phyloP scores from a whole-genome alignment of 1,140 invertebrate species.

The Goniozus legneri region DNA sequence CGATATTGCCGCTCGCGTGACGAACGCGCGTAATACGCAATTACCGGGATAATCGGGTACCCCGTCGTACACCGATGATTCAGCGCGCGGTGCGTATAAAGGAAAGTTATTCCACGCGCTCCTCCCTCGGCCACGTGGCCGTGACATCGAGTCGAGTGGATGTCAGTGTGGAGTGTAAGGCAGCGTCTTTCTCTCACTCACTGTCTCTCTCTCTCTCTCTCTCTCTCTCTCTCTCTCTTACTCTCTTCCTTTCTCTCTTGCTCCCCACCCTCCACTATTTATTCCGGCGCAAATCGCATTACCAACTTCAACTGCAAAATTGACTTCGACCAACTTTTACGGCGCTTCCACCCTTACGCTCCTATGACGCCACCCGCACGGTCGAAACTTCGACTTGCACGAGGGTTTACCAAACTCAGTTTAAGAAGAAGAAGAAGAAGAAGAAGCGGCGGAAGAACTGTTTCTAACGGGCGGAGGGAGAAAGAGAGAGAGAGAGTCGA shows the following conservation, averaged over 20 bases:
- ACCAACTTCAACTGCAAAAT: constrained; percentile 55
- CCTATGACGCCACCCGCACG: constrained; percentile 38
- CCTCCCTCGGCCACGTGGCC: constrained; percentile 14
- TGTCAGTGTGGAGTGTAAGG: constrained; percentile 15
- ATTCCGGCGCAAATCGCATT: constrained; percentile 55
- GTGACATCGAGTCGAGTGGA: constrained; percentile 20
- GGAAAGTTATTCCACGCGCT: not conserved
- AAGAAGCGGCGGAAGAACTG: constrained; percentile 1
- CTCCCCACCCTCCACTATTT: constrained; percentile 43
- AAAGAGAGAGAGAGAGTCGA: not conserved
- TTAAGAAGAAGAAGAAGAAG: constrained; percentile 39
- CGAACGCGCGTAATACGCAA: too few species aligned
- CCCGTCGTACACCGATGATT: too few species aligned
- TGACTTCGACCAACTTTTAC: constrained; percentile 54
- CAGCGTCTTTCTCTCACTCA: not conserved
- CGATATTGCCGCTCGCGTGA: too few species aligned
- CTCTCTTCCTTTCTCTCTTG: constrained; percentile 11
- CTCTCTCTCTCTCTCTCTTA: constrained; percentile 5
- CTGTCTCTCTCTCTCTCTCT: not conserved
- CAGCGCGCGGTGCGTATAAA: not conserved
- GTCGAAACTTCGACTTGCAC: constrained; percentile 49
- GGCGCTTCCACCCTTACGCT: constrained; percentile 39
- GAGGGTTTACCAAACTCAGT: constrained; percentile 54
- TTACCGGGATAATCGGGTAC: not conserved
- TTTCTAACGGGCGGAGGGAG: not conserved